Evolutionary conservation across 2,113 vertebrate genomes (phyloP).

Genomic region (Mirounga angustirostris): DNA sequence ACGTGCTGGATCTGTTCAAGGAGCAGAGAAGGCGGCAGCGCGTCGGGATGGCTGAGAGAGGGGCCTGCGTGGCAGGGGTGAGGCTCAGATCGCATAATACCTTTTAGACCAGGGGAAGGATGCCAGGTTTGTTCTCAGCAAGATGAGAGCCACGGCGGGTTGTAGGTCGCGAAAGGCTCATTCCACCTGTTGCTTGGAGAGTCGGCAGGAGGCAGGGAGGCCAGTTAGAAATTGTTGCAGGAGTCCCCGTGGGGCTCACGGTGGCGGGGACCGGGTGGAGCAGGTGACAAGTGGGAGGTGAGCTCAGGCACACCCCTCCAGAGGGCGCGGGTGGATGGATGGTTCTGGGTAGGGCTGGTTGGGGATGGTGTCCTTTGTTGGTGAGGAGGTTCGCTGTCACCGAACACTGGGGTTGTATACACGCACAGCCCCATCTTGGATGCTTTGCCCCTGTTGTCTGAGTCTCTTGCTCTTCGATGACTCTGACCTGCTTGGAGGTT

Average conservation of each 20-base stretch:
- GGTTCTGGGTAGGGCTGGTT: neutral
- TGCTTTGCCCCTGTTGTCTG: neutral
- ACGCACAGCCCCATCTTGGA: neutral
- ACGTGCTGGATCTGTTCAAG: neutral
- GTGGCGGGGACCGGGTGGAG: rapidly evolving
- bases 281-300: neutral
- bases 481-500: neutral
- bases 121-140: neutral
- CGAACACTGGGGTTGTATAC: neutral
- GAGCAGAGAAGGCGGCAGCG: neutral
- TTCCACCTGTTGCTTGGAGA: neutral
- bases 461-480: neutral
- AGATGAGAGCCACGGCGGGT: neutral
- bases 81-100: too few species aligned
- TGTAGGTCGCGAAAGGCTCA: neutral
- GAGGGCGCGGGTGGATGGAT: rapidly evolving
- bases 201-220: too few species aligned
- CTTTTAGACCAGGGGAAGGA: neutral
- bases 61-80: rapidly evolving
- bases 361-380: neutral
- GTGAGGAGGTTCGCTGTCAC: neutral
- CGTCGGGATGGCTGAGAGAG: neutral
- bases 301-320: neutral
- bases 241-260: neutral
- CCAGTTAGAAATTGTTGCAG: neutral